phyloP scores from a whole-genome alignment of 2,888 invertebrate genomes.

The Melinopterus prodromus region DNA sequence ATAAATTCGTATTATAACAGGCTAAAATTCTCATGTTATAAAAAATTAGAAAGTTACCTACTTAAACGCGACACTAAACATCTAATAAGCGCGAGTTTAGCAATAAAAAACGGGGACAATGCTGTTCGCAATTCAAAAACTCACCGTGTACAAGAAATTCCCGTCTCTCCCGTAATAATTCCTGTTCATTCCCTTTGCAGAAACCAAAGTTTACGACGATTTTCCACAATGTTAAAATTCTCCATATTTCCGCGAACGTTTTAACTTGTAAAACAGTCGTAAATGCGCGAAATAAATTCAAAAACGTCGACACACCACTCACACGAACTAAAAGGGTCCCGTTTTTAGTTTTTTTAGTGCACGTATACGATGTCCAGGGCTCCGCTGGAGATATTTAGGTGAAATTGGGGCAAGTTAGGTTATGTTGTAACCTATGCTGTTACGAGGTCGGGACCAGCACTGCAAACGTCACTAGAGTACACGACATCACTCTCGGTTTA shows the following conservation, averaged over 20 bases:
- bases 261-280: background rate
- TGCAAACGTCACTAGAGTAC: background rate
- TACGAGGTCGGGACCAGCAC: background rate
- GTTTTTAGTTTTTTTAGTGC: background rate
- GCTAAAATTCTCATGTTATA: slow-evolving; percentile 4
- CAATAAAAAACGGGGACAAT: background rate
- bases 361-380: background rate
- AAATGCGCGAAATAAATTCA: background rate
- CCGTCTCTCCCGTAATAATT: background rate
- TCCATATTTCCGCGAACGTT: background rate
- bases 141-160: background rate
- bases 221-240: background rate
- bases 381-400: background rate
- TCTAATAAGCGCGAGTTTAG: background rate
- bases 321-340: background rate
- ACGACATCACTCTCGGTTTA: background rate
- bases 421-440: background rate
- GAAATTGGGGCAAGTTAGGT: slow-evolving; percentile 4
- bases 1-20: background rate
- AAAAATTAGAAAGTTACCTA: slow-evolving; percentile 4
- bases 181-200: background rate
- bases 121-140: background rate
- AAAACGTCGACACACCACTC: background rate
- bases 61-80: background rate
- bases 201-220: background rate